These are phyloP conservation scores for Notarius quadriscutis DNA, from an alignment of 2,113 vertebrate species.

Conservation along the genomic window DNA sequence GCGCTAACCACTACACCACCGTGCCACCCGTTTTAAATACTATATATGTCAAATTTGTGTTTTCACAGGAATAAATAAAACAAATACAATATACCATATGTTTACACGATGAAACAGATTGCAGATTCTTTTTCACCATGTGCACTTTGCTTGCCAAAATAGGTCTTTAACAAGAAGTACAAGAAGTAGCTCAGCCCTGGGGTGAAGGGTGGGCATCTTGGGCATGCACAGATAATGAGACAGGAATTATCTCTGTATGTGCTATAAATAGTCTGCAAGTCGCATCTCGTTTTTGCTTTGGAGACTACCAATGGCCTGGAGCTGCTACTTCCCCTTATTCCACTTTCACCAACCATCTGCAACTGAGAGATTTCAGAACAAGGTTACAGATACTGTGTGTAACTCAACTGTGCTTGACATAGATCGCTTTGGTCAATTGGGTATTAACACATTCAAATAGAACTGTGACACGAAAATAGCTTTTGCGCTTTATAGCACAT, in stretches of 20 bases:
- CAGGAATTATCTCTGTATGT: constrained; percentile 72
- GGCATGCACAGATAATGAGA: constrained; percentile 68
- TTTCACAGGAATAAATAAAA: neutral
- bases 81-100: constrained; percentile 1
- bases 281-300: constrained; percentile 65
- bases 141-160: constrained; percentile 20
- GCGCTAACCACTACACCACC: too few relatives aligned
- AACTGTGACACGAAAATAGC: neutral
- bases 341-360: constrained; percentile 50
- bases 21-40: too few relatives aligned
- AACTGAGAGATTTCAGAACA: neutral
- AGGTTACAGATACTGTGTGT: constrained; percentile 13
- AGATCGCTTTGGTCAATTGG: neutral
- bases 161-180: constrained; percentile 40
- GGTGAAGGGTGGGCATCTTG: constrained; percentile 61
- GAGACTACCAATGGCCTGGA: constrained; percentile 60
- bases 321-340: constrained; percentile 54
- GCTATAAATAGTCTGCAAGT: constrained; percentile 74
- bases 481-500: constrained; percentile 8
- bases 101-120: neutral
- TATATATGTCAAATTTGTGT: neutral
- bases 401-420: neutral
- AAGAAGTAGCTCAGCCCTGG: constrained; percentile 55
- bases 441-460: neutral
- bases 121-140: constrained; percentile 13